A percentile compares a stretch with the other conserved stretches of the same genome.
These are phyloP conservation scores for Picus viridis DNA, from an alignment of 2,797 vertebrate species.

Conservation along the genomic window DNA sequence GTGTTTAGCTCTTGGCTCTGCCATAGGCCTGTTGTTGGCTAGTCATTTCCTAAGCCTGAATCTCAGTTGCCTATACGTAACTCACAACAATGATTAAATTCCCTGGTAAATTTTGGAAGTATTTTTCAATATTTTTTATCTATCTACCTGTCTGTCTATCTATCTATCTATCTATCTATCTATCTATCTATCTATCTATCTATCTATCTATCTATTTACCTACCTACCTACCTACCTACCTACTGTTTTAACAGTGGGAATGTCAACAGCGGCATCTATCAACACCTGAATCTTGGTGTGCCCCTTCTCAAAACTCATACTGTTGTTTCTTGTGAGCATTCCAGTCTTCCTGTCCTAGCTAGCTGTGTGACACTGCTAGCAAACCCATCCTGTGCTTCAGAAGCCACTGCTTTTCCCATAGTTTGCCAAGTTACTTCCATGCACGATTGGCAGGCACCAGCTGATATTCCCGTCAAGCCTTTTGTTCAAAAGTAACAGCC, in stretches of 20 bases:
- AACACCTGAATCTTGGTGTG: neutral
- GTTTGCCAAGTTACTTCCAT: neutral
- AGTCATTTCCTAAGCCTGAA: neutral
- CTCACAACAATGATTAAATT: neutral
- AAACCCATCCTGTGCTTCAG: neutral
- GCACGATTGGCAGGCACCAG: constrained; percentile 37
- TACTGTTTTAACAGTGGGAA: neutral
- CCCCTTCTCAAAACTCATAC: neutral
- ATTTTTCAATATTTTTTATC: too few relatives aligned
- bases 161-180: too few relatives aligned
- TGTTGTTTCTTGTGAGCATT: neutral
- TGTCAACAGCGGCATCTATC: neutral
- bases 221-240: too few relatives aligned
- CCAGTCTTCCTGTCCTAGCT: neutral
- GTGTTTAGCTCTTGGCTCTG: neutral
- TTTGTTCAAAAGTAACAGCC: neutral
- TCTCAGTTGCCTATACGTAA: neutral
- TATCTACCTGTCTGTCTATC: too few relatives aligned
- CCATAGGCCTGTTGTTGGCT: neutral
- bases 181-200: too few relatives aligned
- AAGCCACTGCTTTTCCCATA: neutral
- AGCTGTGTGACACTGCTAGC: neutral
- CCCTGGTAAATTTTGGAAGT: neutral
- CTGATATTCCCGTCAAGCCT: constrained; percentile 30
- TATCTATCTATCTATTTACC: too few relatives aligned